Evolutionary conservation across 2,797 vertebrate species (phyloP).

Genomic region (Eurystomus glaucurus): DNA sequence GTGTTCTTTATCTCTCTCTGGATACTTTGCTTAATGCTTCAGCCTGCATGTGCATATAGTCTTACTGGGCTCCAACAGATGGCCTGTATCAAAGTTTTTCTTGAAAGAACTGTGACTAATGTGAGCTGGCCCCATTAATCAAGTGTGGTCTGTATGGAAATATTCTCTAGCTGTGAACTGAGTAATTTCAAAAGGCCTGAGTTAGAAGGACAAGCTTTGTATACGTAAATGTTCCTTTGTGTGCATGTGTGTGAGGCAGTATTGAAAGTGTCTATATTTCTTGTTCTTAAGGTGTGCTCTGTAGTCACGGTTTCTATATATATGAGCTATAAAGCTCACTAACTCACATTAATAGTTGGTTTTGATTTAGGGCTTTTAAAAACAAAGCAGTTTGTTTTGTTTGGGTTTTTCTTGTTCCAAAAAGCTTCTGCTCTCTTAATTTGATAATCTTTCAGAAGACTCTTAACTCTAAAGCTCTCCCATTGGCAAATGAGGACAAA

Average conservation of each 20-base stretch:
- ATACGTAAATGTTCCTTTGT: neutral
- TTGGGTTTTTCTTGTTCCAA: neutral
- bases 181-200: slow-evolving; percentile 33
- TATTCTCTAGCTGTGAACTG: neutral
- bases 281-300: neutral
- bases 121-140: slow-evolving; percentile 25
- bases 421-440: neutral
- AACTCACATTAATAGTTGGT: rapidly evolving
- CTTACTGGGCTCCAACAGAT: slow-evolving; percentile 40
- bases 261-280: neutral
- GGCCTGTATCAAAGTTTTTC: slow-evolving; percentile 39
- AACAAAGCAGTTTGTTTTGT: rapidly evolving
- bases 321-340: neutral
- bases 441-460: neutral
- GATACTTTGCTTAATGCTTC: neutral
- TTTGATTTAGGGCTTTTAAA: neutral
- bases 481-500: neutral
- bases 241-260: neutral
- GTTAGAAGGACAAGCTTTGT: neutral
- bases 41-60: neutral
- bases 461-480: neutral
- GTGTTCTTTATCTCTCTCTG: slow-evolving; percentile 12
- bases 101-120: slow-evolving; percentile 62
- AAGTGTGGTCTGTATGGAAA: slow-evolving; percentile 6
- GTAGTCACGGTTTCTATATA: neutral